phyloP scores from a whole-genome alignment of 2,113 vertebrate genomes.

The Hippopotamus amphibius region DNA sequence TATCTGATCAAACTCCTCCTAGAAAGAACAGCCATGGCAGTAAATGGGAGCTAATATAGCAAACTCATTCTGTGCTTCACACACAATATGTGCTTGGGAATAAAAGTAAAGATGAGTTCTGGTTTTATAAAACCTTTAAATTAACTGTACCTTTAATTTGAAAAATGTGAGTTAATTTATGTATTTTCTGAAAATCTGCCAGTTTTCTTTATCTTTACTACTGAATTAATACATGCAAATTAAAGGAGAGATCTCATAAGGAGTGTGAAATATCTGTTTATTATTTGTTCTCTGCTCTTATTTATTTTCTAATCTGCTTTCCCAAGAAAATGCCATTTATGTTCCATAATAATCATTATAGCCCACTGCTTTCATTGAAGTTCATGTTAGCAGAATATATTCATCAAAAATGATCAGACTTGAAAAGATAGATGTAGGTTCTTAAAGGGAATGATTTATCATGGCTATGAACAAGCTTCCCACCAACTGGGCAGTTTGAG shows the following conservation, averaged over 20 bases:
- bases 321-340: conserved; percentile 81
- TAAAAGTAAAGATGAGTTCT: conserved; percentile 42
- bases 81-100: background rate
- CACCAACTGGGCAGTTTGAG: conserved; percentile 74
- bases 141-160: background rate
- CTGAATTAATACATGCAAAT: conserved; percentile 61
- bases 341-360: conserved; percentile 83
- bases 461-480: conserved; percentile 77
- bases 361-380: conserved; percentile 79
- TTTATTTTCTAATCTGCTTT: conserved; percentile 79
- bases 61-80: background rate
- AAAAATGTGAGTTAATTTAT: conserved; percentile 44
- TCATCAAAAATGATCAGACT: conserved; percentile 82
- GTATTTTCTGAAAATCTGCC: conserved; percentile 23
- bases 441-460: conserved; percentile 86
- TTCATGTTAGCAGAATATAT: conserved; percentile 84
- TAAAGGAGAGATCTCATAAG: conserved; percentile 52
- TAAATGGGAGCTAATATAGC: background rate
- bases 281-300: conserved; percentile 74
- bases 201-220: conserved; percentile 38
- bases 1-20: background rate
- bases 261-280: conserved; percentile 78
- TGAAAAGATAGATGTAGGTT: conserved; percentile 86
- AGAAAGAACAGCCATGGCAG: background rate
- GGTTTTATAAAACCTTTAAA: conserved; percentile 9